Percentiles rank a stretch among this genome's conserved stretches.
phyloP scores from a whole-genome alignment of 2,113 vertebrate species.

The Bombycilla garrulus region DNA sequence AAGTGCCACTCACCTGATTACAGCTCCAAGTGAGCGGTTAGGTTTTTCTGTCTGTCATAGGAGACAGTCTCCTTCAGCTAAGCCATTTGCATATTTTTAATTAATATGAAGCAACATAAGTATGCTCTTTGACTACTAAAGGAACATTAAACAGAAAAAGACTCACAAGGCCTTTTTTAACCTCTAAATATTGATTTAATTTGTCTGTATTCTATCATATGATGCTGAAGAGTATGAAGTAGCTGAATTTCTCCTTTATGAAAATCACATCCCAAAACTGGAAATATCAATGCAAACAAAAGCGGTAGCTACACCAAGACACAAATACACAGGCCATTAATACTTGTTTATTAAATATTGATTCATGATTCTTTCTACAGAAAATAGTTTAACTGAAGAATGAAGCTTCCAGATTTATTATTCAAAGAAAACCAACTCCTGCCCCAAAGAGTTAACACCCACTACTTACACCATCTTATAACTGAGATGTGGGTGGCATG shows the following conservation, averaged over 20 bases:
- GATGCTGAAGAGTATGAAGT: not conserved
- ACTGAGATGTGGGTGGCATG: not conserved
- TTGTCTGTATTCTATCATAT: not conserved
- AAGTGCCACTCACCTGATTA: not conserved
- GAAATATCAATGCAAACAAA: not conserved
- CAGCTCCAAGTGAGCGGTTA: not conserved
- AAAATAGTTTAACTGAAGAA: not conserved
- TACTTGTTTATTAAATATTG: not conserved
- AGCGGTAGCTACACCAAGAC: not conserved
- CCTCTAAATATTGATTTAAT: not conserved
- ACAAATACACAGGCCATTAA: not conserved
- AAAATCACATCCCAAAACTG: not conserved
- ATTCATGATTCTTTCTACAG: not conserved
- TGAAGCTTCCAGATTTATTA: not conserved
- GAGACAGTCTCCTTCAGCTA: not conserved
- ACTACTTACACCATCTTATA: not conserved
- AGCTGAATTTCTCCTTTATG: not conserved
- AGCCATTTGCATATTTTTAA: slow-evolving; percentile 13
- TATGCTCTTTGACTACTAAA: not conserved
- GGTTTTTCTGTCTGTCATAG: not conserved
- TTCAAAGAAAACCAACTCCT: not conserved
- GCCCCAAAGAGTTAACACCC: not conserved
- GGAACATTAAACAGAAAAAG: not conserved
- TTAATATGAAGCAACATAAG: not conserved
- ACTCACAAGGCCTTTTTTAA: not conserved